These are phyloP conservation scores for Dascillus cervinus DNA, from an alignment of 2,888 invertebrate genomes.

Conservation along the genomic window DNA sequence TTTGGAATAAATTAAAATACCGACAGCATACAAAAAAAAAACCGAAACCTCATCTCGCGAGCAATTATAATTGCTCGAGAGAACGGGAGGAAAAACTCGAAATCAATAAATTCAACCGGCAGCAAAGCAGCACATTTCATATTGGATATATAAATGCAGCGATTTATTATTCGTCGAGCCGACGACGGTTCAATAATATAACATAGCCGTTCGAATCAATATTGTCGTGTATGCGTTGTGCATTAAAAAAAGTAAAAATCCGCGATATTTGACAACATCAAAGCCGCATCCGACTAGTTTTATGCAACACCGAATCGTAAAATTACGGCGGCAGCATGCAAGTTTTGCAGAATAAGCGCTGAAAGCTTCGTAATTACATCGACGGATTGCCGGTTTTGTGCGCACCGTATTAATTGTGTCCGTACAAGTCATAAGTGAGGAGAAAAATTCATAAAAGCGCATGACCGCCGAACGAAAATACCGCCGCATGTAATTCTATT, in stretches of 20 bases:
- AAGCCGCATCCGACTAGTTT: no score
- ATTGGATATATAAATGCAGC: slow-evolving; percentile 17
- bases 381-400: slow-evolving; percentile 1
- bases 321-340: no score
- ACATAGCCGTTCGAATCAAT: slow-evolving; percentile 19
- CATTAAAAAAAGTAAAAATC: no score
- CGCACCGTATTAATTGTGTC: background rate
- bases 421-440: no score
- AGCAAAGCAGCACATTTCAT: slow-evolving; percentile 11
- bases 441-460: no score
- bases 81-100: slow-evolving; percentile 6
- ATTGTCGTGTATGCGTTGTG: no score
- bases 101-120: slow-evolving; percentile 12
- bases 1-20: no score
- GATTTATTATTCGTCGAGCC: slow-evolving; percentile 15
- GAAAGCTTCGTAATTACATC: no score
- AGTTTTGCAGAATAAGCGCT: no score
- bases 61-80: slow-evolving; percentile 4
- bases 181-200: slow-evolving; percentile 14
- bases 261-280: no score
- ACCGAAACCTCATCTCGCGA: slow-evolving; percentile 2
- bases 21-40: slow-evolving; percentile 1
- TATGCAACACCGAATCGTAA: no score
- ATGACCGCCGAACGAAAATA: slow-evolving; percentile 13
- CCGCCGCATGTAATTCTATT: slow-evolving; percentile 11